Conservation (phyloP, 2,797 vertebrate genomes). For the Pagetopsis macropterus region DNA sequence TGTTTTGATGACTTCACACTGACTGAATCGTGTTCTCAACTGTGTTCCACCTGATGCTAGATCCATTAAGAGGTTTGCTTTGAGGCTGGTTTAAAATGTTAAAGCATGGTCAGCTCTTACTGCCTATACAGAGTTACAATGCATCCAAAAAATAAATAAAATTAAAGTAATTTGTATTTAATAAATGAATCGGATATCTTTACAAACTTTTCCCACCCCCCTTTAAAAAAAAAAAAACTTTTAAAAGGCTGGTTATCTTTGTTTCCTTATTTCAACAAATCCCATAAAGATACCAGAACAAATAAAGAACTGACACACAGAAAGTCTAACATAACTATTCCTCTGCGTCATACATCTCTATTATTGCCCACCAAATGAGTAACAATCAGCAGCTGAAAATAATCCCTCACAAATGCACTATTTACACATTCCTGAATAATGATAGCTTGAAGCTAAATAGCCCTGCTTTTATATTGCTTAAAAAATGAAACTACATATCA, state of each 20-base stretch:
- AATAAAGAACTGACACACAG: neutral
- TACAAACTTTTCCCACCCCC: neutral
- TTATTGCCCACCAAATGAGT: neutral
- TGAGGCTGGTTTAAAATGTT: constrained; percentile 7
- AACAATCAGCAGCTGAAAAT: constrained; percentile 4
- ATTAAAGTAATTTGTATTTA: neutral
- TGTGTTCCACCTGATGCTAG: neutral
- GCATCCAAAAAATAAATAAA: neutral
- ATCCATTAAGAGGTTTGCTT: neutral
- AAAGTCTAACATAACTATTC: neutral
- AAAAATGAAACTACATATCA: neutral
- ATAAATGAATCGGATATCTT: neutral
- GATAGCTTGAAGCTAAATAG: neutral
- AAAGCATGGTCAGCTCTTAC: neutral
- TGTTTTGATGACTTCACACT: constrained; percentile 12
- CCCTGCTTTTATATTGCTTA: neutral
- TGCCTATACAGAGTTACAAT: neutral
- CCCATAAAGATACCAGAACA: constrained; percentile 8
- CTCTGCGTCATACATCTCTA: neutral
- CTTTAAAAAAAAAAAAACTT: neutral
- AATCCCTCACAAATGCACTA: neutral
- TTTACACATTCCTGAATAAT: neutral
- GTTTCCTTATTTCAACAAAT: constrained; percentile 3
- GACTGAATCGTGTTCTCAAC: neutral
- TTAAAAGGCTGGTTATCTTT: neutral